Evolutionary conservation across 92 coral and sea anemone genomes (phyloP).

Genomic region (Siderastrea radians): DNA sequence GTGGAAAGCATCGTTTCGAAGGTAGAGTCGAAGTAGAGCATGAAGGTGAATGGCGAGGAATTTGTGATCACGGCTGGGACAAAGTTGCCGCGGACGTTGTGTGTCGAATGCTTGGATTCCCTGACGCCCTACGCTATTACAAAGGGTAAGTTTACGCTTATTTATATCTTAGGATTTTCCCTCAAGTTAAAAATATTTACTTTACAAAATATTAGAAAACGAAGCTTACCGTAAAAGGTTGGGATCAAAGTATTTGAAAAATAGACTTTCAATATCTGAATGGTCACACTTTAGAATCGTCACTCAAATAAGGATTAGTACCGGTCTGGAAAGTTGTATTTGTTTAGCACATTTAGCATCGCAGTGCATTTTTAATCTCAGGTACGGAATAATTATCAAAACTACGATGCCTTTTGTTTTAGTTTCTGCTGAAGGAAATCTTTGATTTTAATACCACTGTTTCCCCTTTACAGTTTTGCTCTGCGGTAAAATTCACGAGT

Average conservation of each 20-base stretch:
- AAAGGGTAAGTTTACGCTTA: slow-evolving; percentile 56
- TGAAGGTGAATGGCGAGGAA: slow-evolving; percentile 82
- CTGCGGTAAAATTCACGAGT: neutral
- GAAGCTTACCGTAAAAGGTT: neutral
- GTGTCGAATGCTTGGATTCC: slow-evolving; percentile 92
- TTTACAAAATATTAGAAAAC: neutral
- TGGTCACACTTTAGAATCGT: too few species aligned
- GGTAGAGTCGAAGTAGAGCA: slow-evolving; percentile 86
- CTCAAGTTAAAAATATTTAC: neutral
- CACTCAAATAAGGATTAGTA: too few species aligned
- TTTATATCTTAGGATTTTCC: neutral
- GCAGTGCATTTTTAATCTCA: too few species aligned
- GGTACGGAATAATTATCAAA: too few species aligned
- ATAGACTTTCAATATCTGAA: too few species aligned
- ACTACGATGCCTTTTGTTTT: too few species aligned
- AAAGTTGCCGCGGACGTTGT: slow-evolving; percentile 84
- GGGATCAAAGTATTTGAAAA: too few species aligned
- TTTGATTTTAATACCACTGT: neutral
- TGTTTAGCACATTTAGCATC: too few species aligned
- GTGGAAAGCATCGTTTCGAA: slow-evolving; percentile 87
- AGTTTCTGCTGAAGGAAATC: too few species aligned
- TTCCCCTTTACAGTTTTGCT: neutral
- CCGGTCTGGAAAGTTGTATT: too few species aligned
- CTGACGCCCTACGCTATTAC: slow-evolving; percentile 80
- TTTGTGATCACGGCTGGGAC: slow-evolving; percentile 90